Percentiles rank a stretch among this genome's conserved stretches.
Evolutionary conservation across 2,797 vertebrate species (phyloP).

Genomic region (Diceros bicornis): DNA sequence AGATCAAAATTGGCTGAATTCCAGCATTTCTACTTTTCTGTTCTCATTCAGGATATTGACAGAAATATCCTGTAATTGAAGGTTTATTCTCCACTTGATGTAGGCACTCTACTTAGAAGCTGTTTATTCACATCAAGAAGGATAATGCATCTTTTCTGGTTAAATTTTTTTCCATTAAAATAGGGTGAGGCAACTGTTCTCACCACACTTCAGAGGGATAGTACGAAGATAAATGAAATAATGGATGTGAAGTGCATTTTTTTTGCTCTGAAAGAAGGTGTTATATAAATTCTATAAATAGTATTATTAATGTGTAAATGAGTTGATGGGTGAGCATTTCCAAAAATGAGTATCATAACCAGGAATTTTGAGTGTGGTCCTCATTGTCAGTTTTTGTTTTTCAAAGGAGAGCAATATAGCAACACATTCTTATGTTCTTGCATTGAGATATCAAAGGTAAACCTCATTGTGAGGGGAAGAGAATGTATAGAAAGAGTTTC

Average conservation of each 20-base stretch:
- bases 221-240: conserved; percentile 73
- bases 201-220: neutral
- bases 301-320: conserved; percentile 57
- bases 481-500: neutral
- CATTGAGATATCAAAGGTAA: conserved; percentile 8
- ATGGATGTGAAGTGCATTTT: conserved; percentile 55
- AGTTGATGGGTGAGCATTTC: conserved; percentile 54
- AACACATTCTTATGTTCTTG: neutral
- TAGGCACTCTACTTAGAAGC: conserved; percentile 25
- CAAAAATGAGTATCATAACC: conserved; percentile 52
- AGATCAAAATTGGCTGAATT: conserved; percentile 55
- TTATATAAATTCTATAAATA: conserved; percentile 65
- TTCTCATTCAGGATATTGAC: conserved; percentile 58
- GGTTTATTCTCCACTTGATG: conserved; percentile 59
- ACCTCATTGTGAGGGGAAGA: neutral
- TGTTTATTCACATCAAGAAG: conserved; percentile 68
- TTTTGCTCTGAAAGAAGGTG: conserved; percentile 45
- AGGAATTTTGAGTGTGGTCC: conserved; percentile 5
- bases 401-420: neutral
- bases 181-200: conserved; percentile 29
- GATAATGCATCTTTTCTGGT: conserved; percentile 66
- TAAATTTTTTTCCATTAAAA: conserved; percentile 71
- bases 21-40: conserved; percentile 38
- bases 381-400: neutral
- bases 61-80: conserved; percentile 39